A percentile compares a stretch with the other conserved stretches of the same genome.
Evolutionary conservation across 2,888 invertebrate species (phyloP).

Genomic region (Cerceris rybyensis): DNA sequence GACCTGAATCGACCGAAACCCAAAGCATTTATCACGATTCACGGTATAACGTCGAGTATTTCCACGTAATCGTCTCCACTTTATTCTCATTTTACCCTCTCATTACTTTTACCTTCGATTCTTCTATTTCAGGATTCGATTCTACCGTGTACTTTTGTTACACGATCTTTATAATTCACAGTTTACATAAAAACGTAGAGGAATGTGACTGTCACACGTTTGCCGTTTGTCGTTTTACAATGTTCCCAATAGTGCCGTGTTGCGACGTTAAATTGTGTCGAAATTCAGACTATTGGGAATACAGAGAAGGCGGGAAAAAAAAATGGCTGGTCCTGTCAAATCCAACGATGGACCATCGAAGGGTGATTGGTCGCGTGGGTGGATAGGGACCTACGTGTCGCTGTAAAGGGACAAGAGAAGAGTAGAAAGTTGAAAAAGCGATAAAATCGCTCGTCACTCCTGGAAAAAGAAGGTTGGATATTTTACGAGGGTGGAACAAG

Average conservation of each 20-base stretch:
- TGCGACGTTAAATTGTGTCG: constrained; percentile 3
- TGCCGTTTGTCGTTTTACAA: neutral
- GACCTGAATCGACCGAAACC: neutral
- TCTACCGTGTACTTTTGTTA: too few species aligned
- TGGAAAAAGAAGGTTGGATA: neutral
- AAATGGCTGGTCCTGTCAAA: neutral
- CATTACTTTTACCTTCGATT: too few species aligned
- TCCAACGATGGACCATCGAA: neutral
- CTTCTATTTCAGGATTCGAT: too few species aligned
- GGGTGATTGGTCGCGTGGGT: neutral
- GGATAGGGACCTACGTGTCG: constrained; percentile 3
- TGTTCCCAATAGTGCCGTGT: neutral
- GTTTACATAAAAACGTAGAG: neutral
- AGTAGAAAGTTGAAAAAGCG: constrained; percentile 7
- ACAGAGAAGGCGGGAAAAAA: neutral
- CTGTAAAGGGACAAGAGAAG: neutral
- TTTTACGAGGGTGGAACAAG: neutral
- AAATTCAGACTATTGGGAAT: constrained; percentile 1
- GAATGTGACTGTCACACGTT: neutral
- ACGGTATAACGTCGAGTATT: too few species aligned
- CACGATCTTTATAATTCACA: neutral
- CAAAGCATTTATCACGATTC: too few species aligned
- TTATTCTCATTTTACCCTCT: too few species aligned
- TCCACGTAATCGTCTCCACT: too few species aligned
- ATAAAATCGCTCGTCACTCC: constrained; percentile 5